phyloP scores from a whole-genome alignment of 2,797 vertebrate species.

The Trachops cirrhosus region DNA sequence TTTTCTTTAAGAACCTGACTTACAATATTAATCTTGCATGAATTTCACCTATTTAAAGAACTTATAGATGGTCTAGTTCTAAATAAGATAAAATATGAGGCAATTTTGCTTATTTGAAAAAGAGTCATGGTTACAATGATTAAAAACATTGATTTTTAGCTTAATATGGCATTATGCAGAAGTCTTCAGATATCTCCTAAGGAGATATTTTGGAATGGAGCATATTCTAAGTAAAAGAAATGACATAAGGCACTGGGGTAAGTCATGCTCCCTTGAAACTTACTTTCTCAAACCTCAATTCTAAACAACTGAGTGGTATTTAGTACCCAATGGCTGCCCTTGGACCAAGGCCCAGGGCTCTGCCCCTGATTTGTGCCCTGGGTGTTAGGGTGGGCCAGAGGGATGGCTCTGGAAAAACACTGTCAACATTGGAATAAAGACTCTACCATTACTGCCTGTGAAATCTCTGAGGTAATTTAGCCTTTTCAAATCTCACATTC shows the following conservation, averaged over 20 bases:
- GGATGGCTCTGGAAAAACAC: background rate
- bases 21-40: background rate
- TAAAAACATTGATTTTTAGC: constrained; percentile 47
- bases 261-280: background rate
- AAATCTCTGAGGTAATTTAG: background rate
- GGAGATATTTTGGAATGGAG: constrained; percentile 47
- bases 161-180: constrained; percentile 44
- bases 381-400: background rate
- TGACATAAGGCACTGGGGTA: background rate
- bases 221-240: background rate
- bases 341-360: background rate
- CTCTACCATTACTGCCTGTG: background rate
- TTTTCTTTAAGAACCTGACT: background rate
- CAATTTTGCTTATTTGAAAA: constrained; percentile 44
- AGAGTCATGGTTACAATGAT: background rate
- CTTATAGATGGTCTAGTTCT: background rate
- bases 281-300: background rate
- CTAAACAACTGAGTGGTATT: background rate
- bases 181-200: background rate
- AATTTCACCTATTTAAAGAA: background rate
- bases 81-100: background rate
- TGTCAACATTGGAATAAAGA: background rate
- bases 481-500: background rate
- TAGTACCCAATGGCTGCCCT: background rate
- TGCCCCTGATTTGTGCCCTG: background rate